Base-by-base conservation (phyloP, 92 coral and sea anemone species). In the Porites evermanni region DNA sequence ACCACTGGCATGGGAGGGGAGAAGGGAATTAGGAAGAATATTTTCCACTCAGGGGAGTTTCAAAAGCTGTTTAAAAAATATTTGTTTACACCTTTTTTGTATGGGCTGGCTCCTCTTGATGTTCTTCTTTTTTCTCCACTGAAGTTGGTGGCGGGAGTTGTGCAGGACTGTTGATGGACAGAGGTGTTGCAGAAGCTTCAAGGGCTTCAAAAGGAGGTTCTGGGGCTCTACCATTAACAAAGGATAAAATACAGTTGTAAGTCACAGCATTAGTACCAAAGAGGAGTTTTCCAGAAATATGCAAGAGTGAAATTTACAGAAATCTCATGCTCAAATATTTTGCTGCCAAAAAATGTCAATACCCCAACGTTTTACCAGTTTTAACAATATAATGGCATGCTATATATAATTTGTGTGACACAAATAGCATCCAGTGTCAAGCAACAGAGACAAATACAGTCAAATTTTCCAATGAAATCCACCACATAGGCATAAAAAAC, bases 121-220 rank as follows among this genome's bases (percentile, higher is more conserved):
- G 77, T 54, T 82, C 66, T 8, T 21, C 75, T 89, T 58, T 80
- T 32, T 78, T 89, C 67, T 70, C 77, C 82, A 76, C 78, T 18
- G 88, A 26, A 64, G 86, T 77, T 16, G 61, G 64, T 7, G 77
- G 83, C 5, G 73, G 67, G 0, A 88, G 88, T 29, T 84, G 94
- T 6, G 74, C 75, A 64, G 98, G 95, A 56, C 98, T 94, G 12
- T 80, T 58, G 24, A 92, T 94, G 12, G 98, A 87, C 44, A 89
- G 26, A 1, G 95, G 98, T 3, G 98, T 94, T 20, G 80, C 74
- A 11, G 93, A 69, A 10, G 79, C 77, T 52, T 90, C 89, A 38
- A 84, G 71, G 10, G 87, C 84, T 75, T 90, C 91, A 90, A 81
- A 94, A 20, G 98, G 98, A 26, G 98, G 98, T 67, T 90, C 94